These are phyloP conservation scores for Synanthedon vespiformis DNA, from an alignment of 2,888 invertebrate species.

Conservation along the genomic window DNA sequence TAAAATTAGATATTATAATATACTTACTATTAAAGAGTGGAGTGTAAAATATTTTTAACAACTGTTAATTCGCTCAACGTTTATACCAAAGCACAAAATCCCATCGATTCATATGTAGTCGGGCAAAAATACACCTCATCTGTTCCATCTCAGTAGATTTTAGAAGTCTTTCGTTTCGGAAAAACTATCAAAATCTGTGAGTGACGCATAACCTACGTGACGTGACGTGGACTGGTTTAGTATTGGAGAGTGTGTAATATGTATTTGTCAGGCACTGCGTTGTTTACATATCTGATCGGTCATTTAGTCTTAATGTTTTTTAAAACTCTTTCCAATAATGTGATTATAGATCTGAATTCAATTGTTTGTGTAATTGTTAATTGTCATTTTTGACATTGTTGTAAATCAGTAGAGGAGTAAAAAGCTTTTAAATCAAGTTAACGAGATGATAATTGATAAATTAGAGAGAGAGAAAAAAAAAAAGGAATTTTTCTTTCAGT, in stretches of 20 bases:
- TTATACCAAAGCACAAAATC: constrained; percentile 71
- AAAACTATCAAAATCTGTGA: constrained; percentile 64
- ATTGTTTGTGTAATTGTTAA: constrained; percentile 4
- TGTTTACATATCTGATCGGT: constrained; percentile 42
- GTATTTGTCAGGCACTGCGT: constrained; percentile 2
- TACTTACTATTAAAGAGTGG: constrained; percentile 42
- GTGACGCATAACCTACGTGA: constrained; percentile 8
- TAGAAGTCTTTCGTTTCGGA: constrained; percentile 63
- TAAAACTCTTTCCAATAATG: constrained; percentile 18
- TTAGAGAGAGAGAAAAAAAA: background rate
- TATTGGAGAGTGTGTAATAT: background rate
- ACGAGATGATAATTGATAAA: background rate
- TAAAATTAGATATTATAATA: constrained; percentile 46
- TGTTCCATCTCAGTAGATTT: constrained; percentile 52
- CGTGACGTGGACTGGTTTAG: background rate
- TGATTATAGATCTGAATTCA: constrained; percentile 44
- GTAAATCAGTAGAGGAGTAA: constrained; percentile 1
- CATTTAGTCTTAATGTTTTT: constrained; percentile 36
- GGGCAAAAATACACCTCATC: constrained; percentile 52
- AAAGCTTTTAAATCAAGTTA: background rate
- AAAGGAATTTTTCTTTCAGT: too few relatives aligned
- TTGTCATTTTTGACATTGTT: constrained; percentile 2
- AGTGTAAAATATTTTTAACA: constrained; percentile 57
- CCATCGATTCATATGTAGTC: constrained; percentile 65
- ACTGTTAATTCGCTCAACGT: constrained; percentile 66